Conservation (phyloP, 1,140 invertebrate genomes). For the Euura saliciscinereae region DNA sequence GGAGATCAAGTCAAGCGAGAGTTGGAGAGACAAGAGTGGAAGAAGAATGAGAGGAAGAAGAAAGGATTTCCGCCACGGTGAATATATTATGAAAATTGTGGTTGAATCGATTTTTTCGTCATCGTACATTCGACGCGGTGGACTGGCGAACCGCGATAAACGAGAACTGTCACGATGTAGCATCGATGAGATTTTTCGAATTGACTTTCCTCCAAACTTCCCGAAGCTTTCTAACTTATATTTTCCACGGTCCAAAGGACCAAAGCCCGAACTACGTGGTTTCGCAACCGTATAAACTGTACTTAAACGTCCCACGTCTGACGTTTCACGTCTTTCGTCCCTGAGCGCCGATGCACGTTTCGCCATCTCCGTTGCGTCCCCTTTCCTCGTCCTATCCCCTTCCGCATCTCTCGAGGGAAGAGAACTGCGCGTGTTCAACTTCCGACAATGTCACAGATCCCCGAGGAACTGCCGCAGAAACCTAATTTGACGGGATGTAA, state of each 20-base stretch:
- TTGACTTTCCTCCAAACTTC: not conserved
- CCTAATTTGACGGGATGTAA: not conserved
- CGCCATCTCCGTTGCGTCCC: no score
- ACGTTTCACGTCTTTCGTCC: not conserved
- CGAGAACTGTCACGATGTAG: not conserved
- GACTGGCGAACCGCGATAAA: slow-evolving; percentile 6
- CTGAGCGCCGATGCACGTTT: not conserved
- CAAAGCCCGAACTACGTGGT: not conserved
- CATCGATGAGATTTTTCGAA: not conserved
- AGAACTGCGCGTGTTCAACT: no score
- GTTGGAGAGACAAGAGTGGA: not conserved
- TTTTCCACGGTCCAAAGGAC: not conserved
- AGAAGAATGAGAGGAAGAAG: not conserved
- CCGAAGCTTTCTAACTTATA: not conserved
- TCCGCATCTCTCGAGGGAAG: no score
- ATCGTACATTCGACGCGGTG: not conserved
- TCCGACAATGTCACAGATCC: no score
- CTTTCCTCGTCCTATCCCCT: no score
- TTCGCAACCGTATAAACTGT: not conserved
- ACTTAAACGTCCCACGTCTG: not conserved
- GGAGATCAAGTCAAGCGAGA: not conserved
- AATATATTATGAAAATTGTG: not conserved
- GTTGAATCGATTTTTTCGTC: not conserved
- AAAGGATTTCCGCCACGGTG: not conserved
- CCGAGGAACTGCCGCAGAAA: not conserved